A percentile compares a stretch with the other conserved stretches of the same genome.
Evolutionary conservation across 2,797 vertebrate species (phyloP).

Genomic region (Pogoniulus pusillus): DNA sequence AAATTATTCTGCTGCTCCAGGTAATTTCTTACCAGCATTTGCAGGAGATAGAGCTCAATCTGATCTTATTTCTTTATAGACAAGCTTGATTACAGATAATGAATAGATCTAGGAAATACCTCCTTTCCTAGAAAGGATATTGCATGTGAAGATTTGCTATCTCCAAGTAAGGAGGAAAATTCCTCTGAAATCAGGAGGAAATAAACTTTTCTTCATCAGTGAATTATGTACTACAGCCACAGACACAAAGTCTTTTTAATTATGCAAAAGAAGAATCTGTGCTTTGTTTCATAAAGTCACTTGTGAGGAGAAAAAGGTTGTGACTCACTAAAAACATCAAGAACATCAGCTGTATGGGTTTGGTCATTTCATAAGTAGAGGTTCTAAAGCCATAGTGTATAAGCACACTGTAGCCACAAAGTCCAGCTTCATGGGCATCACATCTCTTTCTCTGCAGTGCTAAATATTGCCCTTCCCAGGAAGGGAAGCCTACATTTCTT

Average conservation of each 20-base stretch:
- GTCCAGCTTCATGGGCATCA: background rate
- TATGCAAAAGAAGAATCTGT: background rate
- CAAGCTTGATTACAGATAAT: background rate
- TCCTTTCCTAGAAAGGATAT: background rate
- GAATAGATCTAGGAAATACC: background rate
- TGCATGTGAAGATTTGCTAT: background rate
- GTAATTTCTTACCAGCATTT: background rate
- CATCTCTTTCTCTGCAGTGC: background rate
- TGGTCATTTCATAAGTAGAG: background rate
- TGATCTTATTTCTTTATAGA: background rate
- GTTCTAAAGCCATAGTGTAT: background rate
- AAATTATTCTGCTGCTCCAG: slow-evolving; percentile 3
- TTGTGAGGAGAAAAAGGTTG: background rate
- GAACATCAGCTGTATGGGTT: background rate
- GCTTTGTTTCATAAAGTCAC: background rate
- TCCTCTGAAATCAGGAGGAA: background rate
- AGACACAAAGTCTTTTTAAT: background rate
- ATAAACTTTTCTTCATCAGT: background rate
- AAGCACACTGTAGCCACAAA: background rate
- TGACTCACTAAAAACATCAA: background rate
- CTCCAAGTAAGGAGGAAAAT: background rate
- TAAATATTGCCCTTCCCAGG: background rate
- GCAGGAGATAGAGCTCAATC: background rate
- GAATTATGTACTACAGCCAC: background rate
- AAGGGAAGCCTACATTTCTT: background rate